These are phyloP conservation scores for Lepeophtheirus nordmannii DNA, from an alignment of 2,888 invertebrate species.

Conservation along the genomic window DNA sequence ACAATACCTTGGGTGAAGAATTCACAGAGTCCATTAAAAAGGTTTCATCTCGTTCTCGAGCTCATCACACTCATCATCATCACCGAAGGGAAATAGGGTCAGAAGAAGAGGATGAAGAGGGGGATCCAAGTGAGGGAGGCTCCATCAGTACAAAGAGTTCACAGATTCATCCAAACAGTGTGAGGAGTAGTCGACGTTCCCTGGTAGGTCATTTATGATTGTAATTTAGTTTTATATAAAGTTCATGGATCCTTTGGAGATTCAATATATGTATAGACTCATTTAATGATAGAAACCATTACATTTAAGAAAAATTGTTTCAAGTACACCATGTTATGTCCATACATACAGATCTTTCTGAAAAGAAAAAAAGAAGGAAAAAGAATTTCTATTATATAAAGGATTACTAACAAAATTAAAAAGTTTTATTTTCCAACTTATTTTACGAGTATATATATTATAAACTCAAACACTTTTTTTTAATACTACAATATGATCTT, in stretches of 20 bases:
- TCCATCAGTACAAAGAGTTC: background rate
- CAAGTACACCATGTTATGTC: too few species aligned
- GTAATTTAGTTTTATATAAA: background rate
- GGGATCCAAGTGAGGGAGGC: background rate
- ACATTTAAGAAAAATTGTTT: too few species aligned
- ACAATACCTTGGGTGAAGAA: background rate
- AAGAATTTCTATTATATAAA: too few species aligned
- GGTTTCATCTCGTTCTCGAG: background rate
- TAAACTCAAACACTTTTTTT: slow-evolving; percentile 3
- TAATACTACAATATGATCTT: background rate
- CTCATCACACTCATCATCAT: background rate
- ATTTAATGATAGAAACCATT: too few species aligned
- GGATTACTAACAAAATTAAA: slow-evolving; percentile 1
- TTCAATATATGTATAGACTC: too few species aligned
- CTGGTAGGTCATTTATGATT: background rate
- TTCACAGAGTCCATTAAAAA: background rate
- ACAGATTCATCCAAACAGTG: background rate
- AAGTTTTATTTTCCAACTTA: background rate
- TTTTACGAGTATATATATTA: background rate
- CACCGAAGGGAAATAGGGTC: background rate
- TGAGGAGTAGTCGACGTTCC: background rate
- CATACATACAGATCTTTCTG: too few species aligned
- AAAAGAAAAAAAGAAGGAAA: too few species aligned
- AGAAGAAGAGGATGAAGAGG: background rate
- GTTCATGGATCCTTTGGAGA: too few species aligned